Conservation (phyloP, 2,797 vertebrate genomes). For the Somateria mollissima region DNA sequence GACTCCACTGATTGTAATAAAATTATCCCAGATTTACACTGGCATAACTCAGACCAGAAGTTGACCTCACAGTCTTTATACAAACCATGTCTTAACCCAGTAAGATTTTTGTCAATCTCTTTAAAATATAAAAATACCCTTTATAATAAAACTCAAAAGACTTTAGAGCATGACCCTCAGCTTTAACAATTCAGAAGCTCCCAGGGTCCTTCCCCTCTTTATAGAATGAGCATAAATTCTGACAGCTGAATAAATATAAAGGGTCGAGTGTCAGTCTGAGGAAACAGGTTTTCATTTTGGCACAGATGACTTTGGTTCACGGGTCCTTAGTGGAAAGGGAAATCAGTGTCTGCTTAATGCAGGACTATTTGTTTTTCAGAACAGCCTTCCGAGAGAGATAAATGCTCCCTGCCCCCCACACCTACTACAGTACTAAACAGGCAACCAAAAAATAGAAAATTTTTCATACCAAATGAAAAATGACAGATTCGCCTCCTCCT, state of each 20-base stretch:
- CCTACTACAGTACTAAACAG: background rate
- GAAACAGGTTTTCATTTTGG: conserved; percentile 69
- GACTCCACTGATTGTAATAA: conserved; percentile 37
- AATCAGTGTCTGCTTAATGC: background rate
- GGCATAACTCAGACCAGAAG: conserved; percentile 48
- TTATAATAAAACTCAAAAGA: conserved; percentile 41
- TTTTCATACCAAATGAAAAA: background rate
- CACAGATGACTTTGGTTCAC: background rate
- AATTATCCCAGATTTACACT: conserved; percentile 53
- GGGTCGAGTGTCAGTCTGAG: conserved; percentile 65
- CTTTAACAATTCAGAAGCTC: conserved; percentile 61
- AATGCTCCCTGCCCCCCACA: background rate
- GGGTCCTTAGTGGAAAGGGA: conserved; percentile 28
- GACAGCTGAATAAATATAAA: conserved; percentile 74
- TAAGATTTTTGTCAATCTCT: conserved; percentile 39
- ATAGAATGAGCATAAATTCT: conserved; percentile 70
- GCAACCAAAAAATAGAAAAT: background rate
- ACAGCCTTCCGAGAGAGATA: background rate
- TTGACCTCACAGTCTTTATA: conserved; percentile 43
- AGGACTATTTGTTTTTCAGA: conserved; percentile 2
- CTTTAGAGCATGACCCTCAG: conserved; percentile 18
- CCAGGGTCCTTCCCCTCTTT: conserved; percentile 56
- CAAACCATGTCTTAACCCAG: conserved; percentile 32
- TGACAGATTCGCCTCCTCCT: background rate
- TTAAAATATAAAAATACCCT: conserved; percentile 38